Conservation (phyloP, 2,797 vertebrate species). For the Cephalopachus bancanus region DNA sequence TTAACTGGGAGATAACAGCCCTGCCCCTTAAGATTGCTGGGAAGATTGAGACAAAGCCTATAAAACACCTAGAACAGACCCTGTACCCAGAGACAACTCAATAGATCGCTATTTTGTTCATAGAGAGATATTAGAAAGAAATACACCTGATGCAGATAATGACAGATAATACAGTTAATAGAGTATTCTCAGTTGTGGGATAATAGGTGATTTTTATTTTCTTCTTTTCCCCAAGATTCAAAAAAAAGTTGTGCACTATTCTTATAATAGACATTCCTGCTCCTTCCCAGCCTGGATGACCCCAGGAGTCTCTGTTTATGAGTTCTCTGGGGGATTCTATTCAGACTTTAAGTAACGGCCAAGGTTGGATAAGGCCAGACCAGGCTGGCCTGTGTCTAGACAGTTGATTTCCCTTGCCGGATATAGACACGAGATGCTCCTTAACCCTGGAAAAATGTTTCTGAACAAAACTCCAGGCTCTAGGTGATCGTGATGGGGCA, state of each 20-base stretch:
- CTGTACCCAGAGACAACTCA: background rate
- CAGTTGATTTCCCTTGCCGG: background rate
- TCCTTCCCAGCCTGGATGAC: background rate
- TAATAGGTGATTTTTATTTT: slow-evolving; percentile 37
- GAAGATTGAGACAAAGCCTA: rapidly evolving
- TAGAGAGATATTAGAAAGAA: background rate
- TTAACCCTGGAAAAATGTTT: background rate
- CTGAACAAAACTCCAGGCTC: background rate
- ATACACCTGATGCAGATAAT: background rate
- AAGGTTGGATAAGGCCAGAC: background rate
- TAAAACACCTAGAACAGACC: background rate
- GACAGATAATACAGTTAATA: background rate
- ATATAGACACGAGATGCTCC: background rate
- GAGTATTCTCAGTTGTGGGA: background rate
- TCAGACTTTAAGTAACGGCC: background rate
- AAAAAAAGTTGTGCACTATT: background rate
- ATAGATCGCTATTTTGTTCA: background rate
- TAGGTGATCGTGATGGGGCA: too few relatives aligned
- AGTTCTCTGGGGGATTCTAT: background rate
- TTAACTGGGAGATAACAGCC: background rate
- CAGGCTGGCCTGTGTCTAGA: slow-evolving; percentile 71
- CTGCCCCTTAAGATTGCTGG: background rate
- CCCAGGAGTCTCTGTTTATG: background rate
- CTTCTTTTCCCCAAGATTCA: background rate
- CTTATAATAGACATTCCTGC: background rate